Conservation (phyloP, 2,888 invertebrate genomes). For the Steinernema hermaphroditum region DNA sequence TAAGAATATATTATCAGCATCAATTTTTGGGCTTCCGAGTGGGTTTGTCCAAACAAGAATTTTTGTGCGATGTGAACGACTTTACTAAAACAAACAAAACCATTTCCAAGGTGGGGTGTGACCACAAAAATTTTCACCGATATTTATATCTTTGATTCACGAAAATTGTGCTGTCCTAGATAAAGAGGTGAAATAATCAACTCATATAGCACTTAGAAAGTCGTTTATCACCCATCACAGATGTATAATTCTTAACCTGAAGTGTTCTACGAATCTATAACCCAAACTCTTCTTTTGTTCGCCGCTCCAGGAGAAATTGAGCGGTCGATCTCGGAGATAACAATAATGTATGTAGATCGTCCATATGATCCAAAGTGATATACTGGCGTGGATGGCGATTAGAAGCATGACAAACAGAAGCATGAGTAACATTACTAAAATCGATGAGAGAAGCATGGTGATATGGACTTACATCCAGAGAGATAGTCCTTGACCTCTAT, state of each 20-base stretch:
- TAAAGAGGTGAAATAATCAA: too few relatives aligned
- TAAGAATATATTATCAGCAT: too few relatives aligned
- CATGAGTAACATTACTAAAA: neutral
- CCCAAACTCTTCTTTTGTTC: neutral
- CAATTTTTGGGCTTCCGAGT: too few relatives aligned
- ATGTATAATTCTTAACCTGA: neutral
- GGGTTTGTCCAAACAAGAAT: too few relatives aligned
- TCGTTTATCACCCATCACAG: too few relatives aligned
- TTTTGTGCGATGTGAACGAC: too few relatives aligned
- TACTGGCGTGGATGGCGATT: conserved; percentile 12
- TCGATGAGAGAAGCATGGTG: neutral
- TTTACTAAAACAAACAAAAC: too few relatives aligned
- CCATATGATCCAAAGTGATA: conserved; percentile 18
- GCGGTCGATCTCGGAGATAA: conserved; percentile 13
- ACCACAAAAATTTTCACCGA: too few relatives aligned
- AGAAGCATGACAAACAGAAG: neutral
- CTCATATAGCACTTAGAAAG: too few relatives aligned
- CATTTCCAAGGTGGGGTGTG: too few relatives aligned
- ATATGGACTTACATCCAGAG: neutral
- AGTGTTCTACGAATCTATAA: neutral
- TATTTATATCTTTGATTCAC: too few relatives aligned
- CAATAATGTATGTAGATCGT: conserved; percentile 6
- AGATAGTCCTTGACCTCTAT: neutral
- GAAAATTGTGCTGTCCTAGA: too few relatives aligned
- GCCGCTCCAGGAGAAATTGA: neutral